Conservation (phyloP, 1,140 invertebrate genomes). For the Zaprionus nigranus region DNA sequence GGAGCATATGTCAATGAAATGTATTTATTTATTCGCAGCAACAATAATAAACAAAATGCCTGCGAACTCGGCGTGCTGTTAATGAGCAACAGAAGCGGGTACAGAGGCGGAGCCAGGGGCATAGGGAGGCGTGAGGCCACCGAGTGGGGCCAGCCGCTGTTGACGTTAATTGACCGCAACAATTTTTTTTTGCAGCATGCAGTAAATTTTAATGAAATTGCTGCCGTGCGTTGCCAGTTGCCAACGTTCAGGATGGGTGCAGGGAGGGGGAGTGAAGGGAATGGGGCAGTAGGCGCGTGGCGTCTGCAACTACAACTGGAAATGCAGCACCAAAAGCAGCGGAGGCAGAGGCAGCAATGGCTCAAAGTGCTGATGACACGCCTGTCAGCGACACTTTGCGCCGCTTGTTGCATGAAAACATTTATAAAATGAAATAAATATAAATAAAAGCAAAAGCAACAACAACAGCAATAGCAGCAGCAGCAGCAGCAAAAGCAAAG, state of each 20-base stretch:
- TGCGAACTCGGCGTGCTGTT: slow-evolving; percentile 56
- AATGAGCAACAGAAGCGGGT: slow-evolving; percentile 51
- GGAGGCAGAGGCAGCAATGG: slow-evolving; percentile 24
- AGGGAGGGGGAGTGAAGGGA: neutral
- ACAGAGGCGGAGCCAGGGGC: neutral
- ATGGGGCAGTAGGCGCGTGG: slow-evolving; percentile 36
- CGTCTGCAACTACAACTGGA: slow-evolving; percentile 36
- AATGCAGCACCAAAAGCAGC: slow-evolving; percentile 7
- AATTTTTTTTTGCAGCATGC: slow-evolving; percentile 72
- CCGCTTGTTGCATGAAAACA: slow-evolving; percentile 71
- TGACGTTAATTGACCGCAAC: slow-evolving; percentile 84
- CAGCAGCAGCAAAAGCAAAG: neutral
- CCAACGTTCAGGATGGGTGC: neutral
- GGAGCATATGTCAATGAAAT: slow-evolving; percentile 80
- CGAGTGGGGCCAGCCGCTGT: slow-evolving; percentile 48
- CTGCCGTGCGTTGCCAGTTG: slow-evolving; percentile 56
- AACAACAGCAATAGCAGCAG: no score
- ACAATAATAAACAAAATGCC: slow-evolving; percentile 72
- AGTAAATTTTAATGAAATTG: slow-evolving; percentile 84
- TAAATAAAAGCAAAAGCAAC: slow-evolving; percentile 48
- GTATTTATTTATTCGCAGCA: slow-evolving; percentile 77
- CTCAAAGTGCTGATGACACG: slow-evolving; percentile 76
- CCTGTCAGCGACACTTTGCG: slow-evolving; percentile 77
- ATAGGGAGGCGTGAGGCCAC: neutral
- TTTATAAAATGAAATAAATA: slow-evolving; percentile 50